Evolutionary conservation across 2,888 invertebrate genomes (phyloP).

Genomic region (Corbicula japonica): DNA sequence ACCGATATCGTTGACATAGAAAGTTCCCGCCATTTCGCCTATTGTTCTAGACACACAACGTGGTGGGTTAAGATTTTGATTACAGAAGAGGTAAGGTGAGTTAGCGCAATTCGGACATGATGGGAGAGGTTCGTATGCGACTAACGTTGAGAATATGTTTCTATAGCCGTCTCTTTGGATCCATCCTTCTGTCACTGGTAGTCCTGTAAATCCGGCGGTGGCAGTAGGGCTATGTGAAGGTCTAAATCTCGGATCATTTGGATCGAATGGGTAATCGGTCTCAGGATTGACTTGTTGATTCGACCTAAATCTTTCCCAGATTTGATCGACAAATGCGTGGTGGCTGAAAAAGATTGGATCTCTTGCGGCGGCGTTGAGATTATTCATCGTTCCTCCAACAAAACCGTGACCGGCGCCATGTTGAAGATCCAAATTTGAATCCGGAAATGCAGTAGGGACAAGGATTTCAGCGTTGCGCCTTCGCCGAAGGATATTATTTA

Average conservation of each 20-base stretch:
- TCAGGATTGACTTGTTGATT: constrained; percentile 37
- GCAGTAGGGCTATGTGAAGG: constrained; percentile 39
- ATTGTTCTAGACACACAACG: constrained; percentile 53
- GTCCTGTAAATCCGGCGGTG: constrained; percentile 51
- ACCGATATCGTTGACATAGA: neutral
- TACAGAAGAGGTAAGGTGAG: constrained; percentile 57
- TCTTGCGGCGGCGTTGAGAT: constrained; percentile 67
- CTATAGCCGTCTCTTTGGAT: constrained; percentile 32
- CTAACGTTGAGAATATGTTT: constrained; percentile 32
- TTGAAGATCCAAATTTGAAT: constrained; percentile 68
- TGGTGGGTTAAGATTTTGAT: constrained; percentile 12
- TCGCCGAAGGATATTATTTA: constrained; percentile 57
- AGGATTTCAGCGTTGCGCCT: constrained; percentile 51
- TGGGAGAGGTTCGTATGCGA: constrained; percentile 55
- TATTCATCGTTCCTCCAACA: constrained; percentile 73
- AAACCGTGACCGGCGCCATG: constrained; percentile 71
- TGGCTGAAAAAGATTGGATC: constrained; percentile 77
- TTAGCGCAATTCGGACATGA: constrained; percentile 48
- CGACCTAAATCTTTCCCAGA: constrained; percentile 72
- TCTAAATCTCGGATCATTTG: constrained; percentile 13
- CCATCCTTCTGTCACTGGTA: constrained; percentile 4
- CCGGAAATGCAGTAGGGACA: constrained; percentile 52
- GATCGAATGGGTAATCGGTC: constrained; percentile 46
- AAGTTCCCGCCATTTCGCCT: constrained; percentile 26
- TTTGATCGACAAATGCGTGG: constrained; percentile 73